phyloP scores from a whole-genome alignment of 2,113 vertebrate species.

The Antechinus stuartii region DNA sequence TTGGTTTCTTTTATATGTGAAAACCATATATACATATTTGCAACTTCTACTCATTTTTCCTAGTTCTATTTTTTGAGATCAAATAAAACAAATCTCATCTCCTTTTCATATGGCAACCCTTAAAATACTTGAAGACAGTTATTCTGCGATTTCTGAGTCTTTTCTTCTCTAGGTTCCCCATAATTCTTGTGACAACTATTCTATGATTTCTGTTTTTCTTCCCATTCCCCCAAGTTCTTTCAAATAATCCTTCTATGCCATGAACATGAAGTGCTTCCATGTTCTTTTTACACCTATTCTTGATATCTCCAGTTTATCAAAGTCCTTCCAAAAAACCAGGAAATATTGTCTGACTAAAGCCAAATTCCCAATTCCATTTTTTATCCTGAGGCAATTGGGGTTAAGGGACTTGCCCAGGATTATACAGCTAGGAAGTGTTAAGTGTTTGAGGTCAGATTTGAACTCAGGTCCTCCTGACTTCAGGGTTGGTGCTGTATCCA shows the following conservation, averaged over 20 bases:
- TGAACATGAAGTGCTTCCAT: not conserved
- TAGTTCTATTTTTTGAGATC: not conserved
- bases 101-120: not conserved
- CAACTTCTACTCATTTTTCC: not conserved
- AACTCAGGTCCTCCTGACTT: no score
- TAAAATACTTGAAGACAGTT: not conserved
- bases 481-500: no score
- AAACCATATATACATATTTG: not conserved
- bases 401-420: no score
- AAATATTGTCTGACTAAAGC: not conserved
- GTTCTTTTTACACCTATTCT: not conserved
- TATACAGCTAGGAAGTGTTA: no score
- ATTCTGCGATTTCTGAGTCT: not conserved
- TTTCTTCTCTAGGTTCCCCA: not conserved
- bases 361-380: not conserved
- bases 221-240: not conserved
- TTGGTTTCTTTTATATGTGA: not conserved
- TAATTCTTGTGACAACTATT: not conserved
- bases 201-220: not conserved
- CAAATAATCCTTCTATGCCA: not conserved
- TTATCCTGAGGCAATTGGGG: not conserved
- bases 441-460: no score
- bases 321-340: not conserved
- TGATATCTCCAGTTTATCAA: not conserved
- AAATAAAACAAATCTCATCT: not conserved